Evolutionary conservation across 2,797 vertebrate species (phyloP), one percentile per base, ranked within the genome.

Genomic region (Sparidentex hasta): DNA sequence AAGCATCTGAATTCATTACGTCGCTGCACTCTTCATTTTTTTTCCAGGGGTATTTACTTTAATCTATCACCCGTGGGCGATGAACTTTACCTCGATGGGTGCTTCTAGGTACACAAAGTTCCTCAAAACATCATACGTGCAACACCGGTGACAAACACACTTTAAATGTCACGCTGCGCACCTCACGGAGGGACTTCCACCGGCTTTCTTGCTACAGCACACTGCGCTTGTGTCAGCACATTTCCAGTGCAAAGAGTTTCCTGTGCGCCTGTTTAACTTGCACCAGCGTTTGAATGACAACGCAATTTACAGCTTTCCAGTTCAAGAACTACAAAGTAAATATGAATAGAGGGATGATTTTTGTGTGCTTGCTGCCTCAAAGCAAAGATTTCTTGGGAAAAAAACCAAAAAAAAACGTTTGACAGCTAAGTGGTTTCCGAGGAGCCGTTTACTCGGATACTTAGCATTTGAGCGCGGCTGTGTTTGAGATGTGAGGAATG

Each of bases 151-250:
- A 56, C 56, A 77, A 46, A 54, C 67, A 27, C 23, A 54, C 58
- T 72, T 12, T 20, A 64, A 18, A 72, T 72, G 76, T 76, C 80
- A 83, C n/a, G 0, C 25, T 13, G 58, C 3, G 17, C 43, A 56
- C 56, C 58, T 81, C 62, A 48, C 71, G 43, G 73, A 76, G 68
- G 46, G 68, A 76, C 57, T 74, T 78, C 64, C 76, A 83, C 69
- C 71, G 78, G 84, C 79, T 76, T 80, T 80, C 81, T 66, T 59
- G 59, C 77, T 23, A 33, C 58, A 71, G 67, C 69, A 79, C 59
- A 71, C 27, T 55, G 74, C 83, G 57, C 64, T 50, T 43, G 41
- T 66, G 70, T 86, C 85, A 87, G 82, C 82, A 81, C 56, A 70
- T 87, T 88, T 78, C 41, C 14, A 23, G 23, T 71, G 47, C 14